Evolutionary conservation across 2,113 vertebrate genomes (phyloP).

Genomic region (Varanus salvator): DNA sequence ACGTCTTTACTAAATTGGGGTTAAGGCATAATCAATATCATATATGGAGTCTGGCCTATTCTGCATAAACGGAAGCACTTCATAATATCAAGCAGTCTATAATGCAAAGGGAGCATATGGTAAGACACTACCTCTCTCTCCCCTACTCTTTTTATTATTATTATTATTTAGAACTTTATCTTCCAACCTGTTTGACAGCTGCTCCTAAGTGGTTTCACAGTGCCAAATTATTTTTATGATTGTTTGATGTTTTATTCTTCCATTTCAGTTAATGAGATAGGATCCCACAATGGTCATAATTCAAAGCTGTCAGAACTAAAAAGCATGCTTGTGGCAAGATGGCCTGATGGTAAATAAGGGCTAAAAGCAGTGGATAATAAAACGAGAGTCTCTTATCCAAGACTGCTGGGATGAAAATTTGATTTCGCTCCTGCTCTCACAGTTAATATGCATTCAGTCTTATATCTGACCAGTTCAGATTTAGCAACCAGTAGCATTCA

Average conservation of each 20-base stretch:
- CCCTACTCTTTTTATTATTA: conserved; percentile 67
- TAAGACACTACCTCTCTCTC: conserved; percentile 77
- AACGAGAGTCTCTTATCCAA: conserved; percentile 76
- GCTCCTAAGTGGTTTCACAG: conserved; percentile 90
- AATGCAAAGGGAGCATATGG: conserved; percentile 85
- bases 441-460: background rate
- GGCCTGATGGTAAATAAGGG: conserved; percentile 83
- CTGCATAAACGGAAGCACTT: conserved; percentile 88
- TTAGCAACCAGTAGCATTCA: conserved; percentile 2
- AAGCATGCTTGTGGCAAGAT: conserved; percentile 85
- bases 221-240: conserved; percentile 97
- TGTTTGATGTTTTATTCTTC: conserved; percentile 91
- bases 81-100: conserved; percentile 91
- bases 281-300: conserved; percentile 92
- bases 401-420: conserved; percentile 77
- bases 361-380: conserved; percentile 81
- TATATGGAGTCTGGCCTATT: conserved; percentile 84
- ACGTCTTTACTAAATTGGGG: conserved; percentile 89
- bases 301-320: conserved; percentile 90
- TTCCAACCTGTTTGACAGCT: conserved; percentile 91
- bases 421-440: conserved; percentile 60
- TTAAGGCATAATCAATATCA: conserved; percentile 98
- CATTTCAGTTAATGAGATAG: conserved; percentile 97
- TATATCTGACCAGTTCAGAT: background rate
- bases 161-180: conserved; percentile 90